phyloP scores from a whole-genome alignment of 2,797 vertebrate genomes.

The Microctenopoma stevenorrisi region DNA sequence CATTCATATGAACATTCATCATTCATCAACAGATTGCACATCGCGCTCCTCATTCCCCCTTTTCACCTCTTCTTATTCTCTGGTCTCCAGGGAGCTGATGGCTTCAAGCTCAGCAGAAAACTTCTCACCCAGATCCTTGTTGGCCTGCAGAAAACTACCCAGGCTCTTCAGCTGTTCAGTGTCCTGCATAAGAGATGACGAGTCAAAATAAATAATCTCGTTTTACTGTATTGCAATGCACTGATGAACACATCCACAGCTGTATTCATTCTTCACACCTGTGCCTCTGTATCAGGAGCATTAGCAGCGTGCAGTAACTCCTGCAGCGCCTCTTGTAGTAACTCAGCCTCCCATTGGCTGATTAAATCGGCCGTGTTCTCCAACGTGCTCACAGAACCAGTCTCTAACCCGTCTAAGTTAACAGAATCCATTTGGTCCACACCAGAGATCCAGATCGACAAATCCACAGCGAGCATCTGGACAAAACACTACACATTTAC shows the following conservation, averaged over 20 bases:
- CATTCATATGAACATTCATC: no score
- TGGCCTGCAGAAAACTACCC: conserved; percentile 66
- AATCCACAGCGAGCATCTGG: conserved; percentile 80
- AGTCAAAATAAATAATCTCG: no score
- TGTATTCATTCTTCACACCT: conserved; percentile 37
- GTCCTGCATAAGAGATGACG: conserved; percentile 34
- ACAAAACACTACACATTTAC: background rate
- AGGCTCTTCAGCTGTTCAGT: conserved; percentile 62
- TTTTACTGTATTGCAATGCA: no score
- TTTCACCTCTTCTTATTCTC: conserved; percentile 11
- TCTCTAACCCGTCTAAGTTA: conserved; percentile 20
- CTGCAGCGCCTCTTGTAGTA: conserved; percentile 82
- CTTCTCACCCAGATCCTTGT: conserved; percentile 69
- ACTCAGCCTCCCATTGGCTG: conserved; percentile 80
- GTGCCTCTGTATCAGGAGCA: conserved; percentile 33
- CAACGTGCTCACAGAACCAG: conserved; percentile 56
- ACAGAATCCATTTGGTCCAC: conserved; percentile 73
- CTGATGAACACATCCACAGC: background rate
- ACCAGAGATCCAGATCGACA: conserved; percentile 75
- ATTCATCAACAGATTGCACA: background rate
- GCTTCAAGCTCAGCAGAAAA: conserved; percentile 70
- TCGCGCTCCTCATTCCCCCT: background rate
- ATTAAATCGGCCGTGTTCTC: conserved; percentile 64
- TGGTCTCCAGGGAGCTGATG: conserved; percentile 39
- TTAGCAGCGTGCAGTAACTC: conserved; percentile 63